Conservation (phyloP, 2,888 invertebrate genomes). For the Drosophila glabriapex region DNA sequence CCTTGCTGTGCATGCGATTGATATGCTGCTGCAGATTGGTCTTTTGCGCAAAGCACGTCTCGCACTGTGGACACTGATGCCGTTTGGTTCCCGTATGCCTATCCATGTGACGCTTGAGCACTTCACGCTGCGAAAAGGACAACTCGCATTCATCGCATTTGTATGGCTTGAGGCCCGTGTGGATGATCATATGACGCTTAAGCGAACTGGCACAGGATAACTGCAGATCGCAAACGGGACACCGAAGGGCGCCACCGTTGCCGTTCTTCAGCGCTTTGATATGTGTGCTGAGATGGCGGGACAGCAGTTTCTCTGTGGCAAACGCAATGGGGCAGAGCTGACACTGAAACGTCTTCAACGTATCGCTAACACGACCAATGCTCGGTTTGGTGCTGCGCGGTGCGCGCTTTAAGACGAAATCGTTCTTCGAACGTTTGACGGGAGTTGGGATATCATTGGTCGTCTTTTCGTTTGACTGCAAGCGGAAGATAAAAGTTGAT, state of each 20-base stretch:
- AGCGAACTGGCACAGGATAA: constrained; percentile 89
- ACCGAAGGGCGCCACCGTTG: constrained; percentile 84
- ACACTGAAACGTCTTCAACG: constrained; percentile 87
- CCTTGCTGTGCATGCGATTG: constrained; percentile 86
- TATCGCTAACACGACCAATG: constrained; percentile 66
- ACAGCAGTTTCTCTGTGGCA: constrained; percentile 87
- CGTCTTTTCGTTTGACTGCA: constrained; percentile 51
- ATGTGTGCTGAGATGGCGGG: constrained; percentile 88
- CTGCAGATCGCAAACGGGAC: constrained; percentile 88
- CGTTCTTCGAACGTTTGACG: constrained; percentile 25
- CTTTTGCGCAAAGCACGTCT: constrained; percentile 90
- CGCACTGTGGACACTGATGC: constrained; percentile 88
- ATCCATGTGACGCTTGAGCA: constrained; percentile 88
- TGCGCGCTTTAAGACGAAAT: constrained; percentile 39
- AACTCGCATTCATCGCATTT: constrained; percentile 87
- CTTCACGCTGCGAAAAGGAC: constrained; percentile 90
- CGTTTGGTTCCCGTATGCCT: constrained; percentile 88
- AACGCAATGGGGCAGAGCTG: constrained; percentile 88
- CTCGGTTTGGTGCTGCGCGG: constrained; percentile 21
- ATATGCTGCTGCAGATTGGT: constrained; percentile 89
- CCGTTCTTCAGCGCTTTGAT: constrained; percentile 87
- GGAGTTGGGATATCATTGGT: neutral
- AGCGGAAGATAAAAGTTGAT: neutral
- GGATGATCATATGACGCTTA: constrained; percentile 89
- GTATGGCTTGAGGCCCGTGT: constrained; percentile 87